phyloP scores from a whole-genome alignment of 1,140 invertebrate species.

The Medauroidea extradentata region DNA sequence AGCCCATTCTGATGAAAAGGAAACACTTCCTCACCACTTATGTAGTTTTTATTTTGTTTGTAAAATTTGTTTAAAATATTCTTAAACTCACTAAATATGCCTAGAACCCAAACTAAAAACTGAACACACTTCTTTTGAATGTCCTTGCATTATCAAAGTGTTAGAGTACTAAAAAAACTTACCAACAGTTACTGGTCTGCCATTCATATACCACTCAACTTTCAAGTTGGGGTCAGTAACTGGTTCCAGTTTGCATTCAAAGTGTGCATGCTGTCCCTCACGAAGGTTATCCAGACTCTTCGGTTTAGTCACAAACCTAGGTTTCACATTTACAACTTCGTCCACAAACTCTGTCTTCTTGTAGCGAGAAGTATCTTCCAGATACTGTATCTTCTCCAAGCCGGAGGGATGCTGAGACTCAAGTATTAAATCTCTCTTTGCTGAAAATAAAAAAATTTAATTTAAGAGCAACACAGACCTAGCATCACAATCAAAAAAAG shows the following conservation, averaged over 20 bases:
- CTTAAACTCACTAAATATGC: too few species aligned
- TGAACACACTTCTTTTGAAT: too few species aligned
- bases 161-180: conserved; percentile 29
- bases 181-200: conserved; percentile 78
- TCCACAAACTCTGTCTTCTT: conserved; percentile 77
- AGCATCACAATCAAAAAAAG: background rate
- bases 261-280: conserved; percentile 92
- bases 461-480: background rate
- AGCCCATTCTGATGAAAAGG: too few species aligned
- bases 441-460: conserved; percentile 35
- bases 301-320: conserved; percentile 78
- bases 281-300: conserved; percentile 78
- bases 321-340: conserved; percentile 76
- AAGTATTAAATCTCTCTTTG: conserved; percentile 79
- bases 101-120: too few species aligned
- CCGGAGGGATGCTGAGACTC: conserved; percentile 84
- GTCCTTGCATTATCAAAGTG: too few species aligned
- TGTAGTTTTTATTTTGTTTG: too few species aligned
- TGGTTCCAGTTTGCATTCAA: conserved; percentile 96
- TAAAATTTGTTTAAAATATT: too few species aligned
- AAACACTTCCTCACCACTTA: too few species aligned
- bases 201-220: conserved; percentile 93
- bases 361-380: conserved; percentile 83
- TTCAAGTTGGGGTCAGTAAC: conserved; percentile 90
- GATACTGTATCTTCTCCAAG: conserved; percentile 83